These are phyloP conservation scores for Scotopteryx bipunctaria DNA, from an alignment of 2,888 invertebrate species.

Conservation along the genomic window DNA sequence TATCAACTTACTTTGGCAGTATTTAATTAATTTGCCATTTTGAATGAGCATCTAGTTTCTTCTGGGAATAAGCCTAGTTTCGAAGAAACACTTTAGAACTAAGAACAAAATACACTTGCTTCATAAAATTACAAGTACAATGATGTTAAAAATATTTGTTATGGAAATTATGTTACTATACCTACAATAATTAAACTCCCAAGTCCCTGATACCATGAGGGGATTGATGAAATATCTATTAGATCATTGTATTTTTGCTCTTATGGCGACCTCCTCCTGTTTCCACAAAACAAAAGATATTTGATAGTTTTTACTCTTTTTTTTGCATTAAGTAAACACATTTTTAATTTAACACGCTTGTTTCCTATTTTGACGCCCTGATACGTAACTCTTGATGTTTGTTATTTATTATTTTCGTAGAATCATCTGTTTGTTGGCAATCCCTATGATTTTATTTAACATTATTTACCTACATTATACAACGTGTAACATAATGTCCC, in stretches of 20 bases:
- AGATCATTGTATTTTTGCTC: conserved; percentile 51
- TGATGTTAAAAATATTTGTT: not conserved
- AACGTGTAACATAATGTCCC: too few species aligned
- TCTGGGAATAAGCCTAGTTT: too few species aligned
- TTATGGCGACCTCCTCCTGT: conserved; percentile 79
- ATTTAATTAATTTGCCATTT: too few species aligned
- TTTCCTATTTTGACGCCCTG: conserved; percentile 74
- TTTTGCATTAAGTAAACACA: conserved; percentile 36
- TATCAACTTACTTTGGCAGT: conserved; percentile 40
- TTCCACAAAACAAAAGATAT: conserved; percentile 64
- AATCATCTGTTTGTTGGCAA: conserved; percentile 24
- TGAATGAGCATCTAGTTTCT: too few species aligned
- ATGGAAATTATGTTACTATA: conserved; percentile 67
- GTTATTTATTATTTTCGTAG: conserved; percentile 31
- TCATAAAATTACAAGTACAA: not conserved
- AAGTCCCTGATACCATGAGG: conserved; percentile 67
- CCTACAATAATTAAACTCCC: conserved; percentile 39
- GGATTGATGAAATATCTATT: conserved; percentile 57
- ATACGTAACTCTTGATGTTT: conserved; percentile 52
- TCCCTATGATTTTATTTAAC: conserved; percentile 10
- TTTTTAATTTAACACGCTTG: conserved; percentile 52
- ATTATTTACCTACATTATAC: conserved; percentile 1
- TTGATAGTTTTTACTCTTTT: conserved; percentile 52
- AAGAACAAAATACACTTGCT: too few species aligned
- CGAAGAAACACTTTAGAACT: too few species aligned